These are phyloP conservation scores for Eupithecia exiguata DNA, from an alignment of 2,888 invertebrate genomes.

Conservation along the genomic window DNA sequence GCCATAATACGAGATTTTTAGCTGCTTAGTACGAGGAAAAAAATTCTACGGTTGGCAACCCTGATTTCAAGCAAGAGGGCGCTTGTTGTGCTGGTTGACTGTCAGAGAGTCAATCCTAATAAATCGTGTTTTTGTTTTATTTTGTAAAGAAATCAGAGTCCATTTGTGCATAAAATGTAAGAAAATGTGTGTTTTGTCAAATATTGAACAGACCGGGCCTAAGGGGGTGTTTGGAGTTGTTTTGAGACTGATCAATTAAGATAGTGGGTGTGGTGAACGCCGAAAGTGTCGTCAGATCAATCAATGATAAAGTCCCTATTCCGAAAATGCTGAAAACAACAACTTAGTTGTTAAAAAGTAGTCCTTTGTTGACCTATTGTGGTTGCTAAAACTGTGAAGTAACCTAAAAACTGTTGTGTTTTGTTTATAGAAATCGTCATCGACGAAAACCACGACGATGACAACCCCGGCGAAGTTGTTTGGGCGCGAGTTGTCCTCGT, in stretches of 20 bases:
- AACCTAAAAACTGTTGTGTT: constrained; percentile 52
- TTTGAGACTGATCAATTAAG: constrained; percentile 53
- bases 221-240: neutral
- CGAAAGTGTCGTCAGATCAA: constrained; percentile 57
- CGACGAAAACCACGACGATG: constrained; percentile 94
- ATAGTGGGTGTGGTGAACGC: constrained; percentile 75
- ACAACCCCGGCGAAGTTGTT: constrained; percentile 95
- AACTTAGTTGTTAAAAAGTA: constrained; percentile 43
- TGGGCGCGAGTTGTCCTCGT: constrained; percentile 94
- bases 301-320: constrained; percentile 46
- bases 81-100: constrained; percentile 55
- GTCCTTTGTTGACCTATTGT: neutral
- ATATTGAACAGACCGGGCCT: neutral
- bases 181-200: constrained; percentile 22
- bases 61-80: constrained; percentile 58
- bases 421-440: constrained; percentile 91
- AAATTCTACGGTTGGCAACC: too few relatives aligned
- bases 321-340: constrained; percentile 60
- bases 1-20: too few relatives aligned
- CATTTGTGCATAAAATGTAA: constrained; percentile 51
- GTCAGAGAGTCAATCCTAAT: neutral
- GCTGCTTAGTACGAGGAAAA: too few relatives aligned
- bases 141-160: constrained; percentile 37
- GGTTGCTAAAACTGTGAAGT: constrained; percentile 20
- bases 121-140: constrained; percentile 18